Percentiles rank a stretch among this genome's conserved stretches.
Evolutionary conservation across 2,888 invertebrate species (phyloP).

Genomic region (Omphaloscelis lunosa): DNA sequence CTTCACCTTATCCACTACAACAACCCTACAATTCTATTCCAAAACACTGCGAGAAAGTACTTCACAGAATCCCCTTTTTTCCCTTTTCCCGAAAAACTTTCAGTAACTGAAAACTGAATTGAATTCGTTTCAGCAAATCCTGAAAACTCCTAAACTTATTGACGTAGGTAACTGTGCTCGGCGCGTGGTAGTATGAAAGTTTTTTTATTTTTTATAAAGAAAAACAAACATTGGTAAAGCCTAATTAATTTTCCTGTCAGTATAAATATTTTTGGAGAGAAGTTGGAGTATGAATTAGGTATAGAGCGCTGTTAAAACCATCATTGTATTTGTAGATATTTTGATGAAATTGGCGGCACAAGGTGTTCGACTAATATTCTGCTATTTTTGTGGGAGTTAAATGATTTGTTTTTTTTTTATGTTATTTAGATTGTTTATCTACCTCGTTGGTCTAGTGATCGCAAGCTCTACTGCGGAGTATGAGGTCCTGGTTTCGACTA

Average conservation of each 20-base stretch:
- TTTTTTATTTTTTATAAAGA: conserved; percentile 42
- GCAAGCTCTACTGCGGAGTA: too few species aligned
- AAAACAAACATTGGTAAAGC: conserved; percentile 44
- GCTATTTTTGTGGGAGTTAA: not conserved
- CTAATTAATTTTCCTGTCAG: conserved; percentile 54
- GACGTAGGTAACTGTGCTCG: conserved; percentile 20
- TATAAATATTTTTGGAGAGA: conserved; percentile 36
- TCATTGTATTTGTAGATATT: not conserved
- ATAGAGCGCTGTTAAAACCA: conserved; percentile 9
- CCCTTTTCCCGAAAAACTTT: conserved; percentile 54
- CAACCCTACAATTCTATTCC: conserved; percentile 41
- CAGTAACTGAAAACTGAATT: conserved; percentile 62
- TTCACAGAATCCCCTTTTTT: conserved; percentile 36
- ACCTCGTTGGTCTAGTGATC: too few species aligned
- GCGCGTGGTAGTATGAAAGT: conserved; percentile 19
- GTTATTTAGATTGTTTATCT: not conserved
- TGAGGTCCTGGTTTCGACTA: too few species aligned
- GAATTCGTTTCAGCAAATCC: conserved; percentile 51
- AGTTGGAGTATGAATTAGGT: conserved; percentile 8
- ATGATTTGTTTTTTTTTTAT: not conserved
- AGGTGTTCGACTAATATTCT: not conserved
- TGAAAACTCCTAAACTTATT: conserved; percentile 46
- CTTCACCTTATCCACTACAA: not conserved
- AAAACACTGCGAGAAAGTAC: conserved; percentile 30
- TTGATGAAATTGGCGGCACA: not conserved